A percentile compares a stretch with the other conserved stretches of the same genome.
phyloP scores from a whole-genome alignment of 1,140 invertebrate species.

The Coptotermes formosanus region DNA sequence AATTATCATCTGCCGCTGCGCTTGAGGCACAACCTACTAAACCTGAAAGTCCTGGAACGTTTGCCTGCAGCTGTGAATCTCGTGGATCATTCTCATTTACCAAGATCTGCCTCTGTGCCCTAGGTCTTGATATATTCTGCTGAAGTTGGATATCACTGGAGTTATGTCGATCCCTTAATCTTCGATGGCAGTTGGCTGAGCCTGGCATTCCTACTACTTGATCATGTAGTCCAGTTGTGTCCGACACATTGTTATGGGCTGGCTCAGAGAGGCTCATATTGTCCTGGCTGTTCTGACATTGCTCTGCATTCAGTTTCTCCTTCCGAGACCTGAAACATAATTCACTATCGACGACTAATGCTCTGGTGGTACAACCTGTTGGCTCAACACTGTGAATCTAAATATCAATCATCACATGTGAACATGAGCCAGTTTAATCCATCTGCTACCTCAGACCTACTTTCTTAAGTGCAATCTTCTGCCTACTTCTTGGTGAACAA shows the following conservation, averaged over 20 bases:
- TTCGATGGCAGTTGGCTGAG: neutral
- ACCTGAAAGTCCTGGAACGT: neutral
- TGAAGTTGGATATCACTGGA: neutral
- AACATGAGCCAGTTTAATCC: no score
- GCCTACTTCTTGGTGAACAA: neutral
- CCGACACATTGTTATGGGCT: neutral
- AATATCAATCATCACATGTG: no score
- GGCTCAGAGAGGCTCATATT: neutral
- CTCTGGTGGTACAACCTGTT: no score
- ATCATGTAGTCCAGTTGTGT: constrained; percentile 9
- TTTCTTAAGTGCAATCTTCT: neutral
- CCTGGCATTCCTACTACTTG: neutral
- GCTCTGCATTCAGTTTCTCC: constrained; percentile 34
- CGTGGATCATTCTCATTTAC: neutral
- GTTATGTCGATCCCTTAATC: neutral
- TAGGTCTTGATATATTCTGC: neutral
- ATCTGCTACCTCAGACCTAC: no score
- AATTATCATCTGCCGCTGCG: neutral
- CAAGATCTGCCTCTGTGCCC: neutral
- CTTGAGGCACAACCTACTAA: neutral
- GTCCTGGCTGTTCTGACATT: neutral
- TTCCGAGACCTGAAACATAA: constrained; percentile 31
- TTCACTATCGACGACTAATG: neutral
- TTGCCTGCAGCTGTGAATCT: neutral
- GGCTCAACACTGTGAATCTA: no score